These are phyloP conservation scores for Onychorhynchus coronatus DNA, from an alignment of 2,113 vertebrate species.

Conservation along the genomic window DNA sequence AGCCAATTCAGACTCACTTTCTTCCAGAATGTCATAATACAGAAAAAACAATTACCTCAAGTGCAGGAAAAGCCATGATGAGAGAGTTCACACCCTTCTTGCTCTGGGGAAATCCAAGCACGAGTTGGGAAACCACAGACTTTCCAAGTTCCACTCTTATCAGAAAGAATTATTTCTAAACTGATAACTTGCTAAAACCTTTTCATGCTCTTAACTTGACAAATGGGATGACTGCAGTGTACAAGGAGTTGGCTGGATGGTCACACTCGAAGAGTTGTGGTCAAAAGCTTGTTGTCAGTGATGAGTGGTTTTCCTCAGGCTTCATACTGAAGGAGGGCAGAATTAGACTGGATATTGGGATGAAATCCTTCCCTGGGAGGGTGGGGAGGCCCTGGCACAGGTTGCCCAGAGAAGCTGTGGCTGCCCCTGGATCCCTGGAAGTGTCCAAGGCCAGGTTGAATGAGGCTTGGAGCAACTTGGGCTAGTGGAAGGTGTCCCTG, in stretches of 20 bases:
- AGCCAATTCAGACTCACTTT: not conserved
- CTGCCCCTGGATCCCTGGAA: not conserved
- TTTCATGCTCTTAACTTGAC: not conserved
- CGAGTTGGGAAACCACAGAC: not conserved
- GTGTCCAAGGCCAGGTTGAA: not conserved
- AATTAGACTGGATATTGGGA: not conserved
- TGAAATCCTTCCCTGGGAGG: not conserved
- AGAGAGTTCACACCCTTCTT: not conserved
- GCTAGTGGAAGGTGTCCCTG: not conserved
- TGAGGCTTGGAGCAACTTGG: not conserved
- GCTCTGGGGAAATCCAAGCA: not conserved
- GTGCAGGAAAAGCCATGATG: not conserved
- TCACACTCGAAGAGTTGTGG: not conserved
- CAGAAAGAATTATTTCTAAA: not conserved
- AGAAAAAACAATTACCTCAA: not conserved
- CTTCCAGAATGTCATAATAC: not conserved
- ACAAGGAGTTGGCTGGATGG: not conserved
- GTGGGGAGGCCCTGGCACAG: not conserved
- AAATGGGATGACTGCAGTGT: not conserved
- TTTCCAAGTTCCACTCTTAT: not conserved
- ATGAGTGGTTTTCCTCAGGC: not conserved
- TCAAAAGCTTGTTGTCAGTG: not conserved
- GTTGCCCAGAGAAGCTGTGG: not conserved
- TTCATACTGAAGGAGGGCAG: not conserved
- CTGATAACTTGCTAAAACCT: not conserved